Base-by-base conservation (phyloP, 2,797 vertebrate species). In the Protonibea diacanthus region DNA sequence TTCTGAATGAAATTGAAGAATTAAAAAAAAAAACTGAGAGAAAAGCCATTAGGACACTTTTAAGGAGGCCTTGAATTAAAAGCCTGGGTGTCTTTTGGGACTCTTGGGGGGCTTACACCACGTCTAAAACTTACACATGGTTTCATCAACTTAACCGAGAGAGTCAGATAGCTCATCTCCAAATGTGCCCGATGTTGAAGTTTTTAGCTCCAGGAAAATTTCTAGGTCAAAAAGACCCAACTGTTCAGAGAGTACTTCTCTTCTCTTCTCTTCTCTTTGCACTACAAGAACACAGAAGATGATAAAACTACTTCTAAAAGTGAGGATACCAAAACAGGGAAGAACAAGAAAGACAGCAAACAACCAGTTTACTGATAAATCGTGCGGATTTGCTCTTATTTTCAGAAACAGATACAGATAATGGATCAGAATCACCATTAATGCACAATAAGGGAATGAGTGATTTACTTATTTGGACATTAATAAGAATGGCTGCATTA, bases 1-100 rank as follows among this genome's bases (percentile, higher is more conserved):
- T 52, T 65, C 1, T n/a, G 1, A 0, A 2, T 38, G 47, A 44
- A 51, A 1, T 62, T 40, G 21, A 20, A 11, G 0, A 44, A 44
- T 71, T 21, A 1, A 20, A 66, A 55, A 45, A 55, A 45, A 10
- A 56, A 52, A 60, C 6, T 4, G 1, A 25, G 14, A 57, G 8
- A 38, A 13, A 48, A 65, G 1, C 42, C 27, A 40, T 59, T 55
- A 5, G 55, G 53, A 13, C 47, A 59, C n/a, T 67, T n/a, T 21
- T 33, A 44, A 23, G 53, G 55, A 78, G 9, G 20, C n/a, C n/a
- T 29, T 18, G 13, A 73, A 51, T 68, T 69, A 25, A 74, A 57
- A 51, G 18, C 15, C 2, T 38, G 33, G 33, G 33, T 38, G 33
- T 38, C 8, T 9, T 38, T 23, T 47, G 4, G 25, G 52, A 15